These are phyloP conservation scores for Colletes collaris DNA, from an alignment of 2,888 invertebrate genomes.

Conservation along the genomic window DNA sequence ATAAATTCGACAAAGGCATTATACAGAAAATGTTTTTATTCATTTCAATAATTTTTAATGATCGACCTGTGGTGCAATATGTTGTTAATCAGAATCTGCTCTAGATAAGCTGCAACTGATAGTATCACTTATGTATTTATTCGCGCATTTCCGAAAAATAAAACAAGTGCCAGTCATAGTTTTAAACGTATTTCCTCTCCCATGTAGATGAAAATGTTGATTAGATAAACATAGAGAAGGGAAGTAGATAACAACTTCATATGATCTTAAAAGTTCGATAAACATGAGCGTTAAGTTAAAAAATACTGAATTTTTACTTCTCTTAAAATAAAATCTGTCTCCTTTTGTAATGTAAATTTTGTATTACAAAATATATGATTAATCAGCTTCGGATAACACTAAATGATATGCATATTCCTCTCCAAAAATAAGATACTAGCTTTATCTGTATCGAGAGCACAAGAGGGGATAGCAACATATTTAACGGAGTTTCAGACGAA, in stretches of 20 bases:
- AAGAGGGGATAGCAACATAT: background rate
- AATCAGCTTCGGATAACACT: background rate
- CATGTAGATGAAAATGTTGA: background rate
- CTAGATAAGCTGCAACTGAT: too few relatives aligned
- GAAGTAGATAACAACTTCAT: background rate
- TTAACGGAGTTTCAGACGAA: background rate
- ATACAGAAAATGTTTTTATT: background rate
- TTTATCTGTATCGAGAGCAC: slow-evolving; percentile 8
- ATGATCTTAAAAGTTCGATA: background rate
- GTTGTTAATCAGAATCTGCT: too few relatives aligned
- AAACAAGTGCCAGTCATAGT: too few relatives aligned
- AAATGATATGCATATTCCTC: background rate
- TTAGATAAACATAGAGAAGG: background rate
- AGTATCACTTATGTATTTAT: too few relatives aligned
- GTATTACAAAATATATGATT: background rate
- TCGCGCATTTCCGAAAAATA: too few relatives aligned
- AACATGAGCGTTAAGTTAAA: background rate
- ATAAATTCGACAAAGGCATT: too few relatives aligned
- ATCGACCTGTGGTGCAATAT: background rate
- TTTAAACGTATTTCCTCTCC: background rate
- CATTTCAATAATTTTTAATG: background rate
- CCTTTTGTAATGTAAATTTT: background rate
- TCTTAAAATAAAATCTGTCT: background rate
- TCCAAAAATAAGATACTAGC: slow-evolving; percentile 10
- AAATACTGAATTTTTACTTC: background rate